Base-by-base conservation (phyloP, 1,140 invertebrate species). In the Drosophila kikkawai region DNA sequence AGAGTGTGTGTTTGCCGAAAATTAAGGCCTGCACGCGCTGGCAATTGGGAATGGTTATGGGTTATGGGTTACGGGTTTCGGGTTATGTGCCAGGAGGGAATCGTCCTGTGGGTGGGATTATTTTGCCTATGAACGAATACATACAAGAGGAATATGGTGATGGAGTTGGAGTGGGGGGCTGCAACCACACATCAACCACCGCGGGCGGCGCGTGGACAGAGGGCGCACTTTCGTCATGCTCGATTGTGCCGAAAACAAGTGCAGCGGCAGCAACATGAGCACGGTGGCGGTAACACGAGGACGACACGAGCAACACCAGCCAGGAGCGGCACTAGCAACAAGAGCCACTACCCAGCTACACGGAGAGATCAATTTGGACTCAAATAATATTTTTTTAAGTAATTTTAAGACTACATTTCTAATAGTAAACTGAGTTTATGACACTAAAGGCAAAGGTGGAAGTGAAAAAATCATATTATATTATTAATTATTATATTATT, bases 171-270 rank as follows among this genome's bases (percentile, higher is more conserved):
- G 19, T 37, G 51, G 32, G 60, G 59, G 65, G 78, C 66, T 48
- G 32, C 34, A 39, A 58, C 75, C 75, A 53, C 66, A 71, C 53
- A 71, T 42, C 85, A 84, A 88, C 84, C 85, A 88, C 84, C 84
- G 78, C 44, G 57, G 74, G 67, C 65, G 73, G 63, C 84, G 77
- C 78, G 84, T 88, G 84, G 84, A 80, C 80, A 88, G 74, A 88
- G 74, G 60, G 81, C 75, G 81, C 79, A 74, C 69, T 81, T 76
- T 90, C 71, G 85, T 85, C 79, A 91, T 90, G 85, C 86, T 90
- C 86, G 86, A 90, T 90, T 90, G 85, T 90, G 81, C 79, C 75
- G 85, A 82, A 85, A 90, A 90, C 85, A 85, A 90, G 84, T 87
- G 84, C 48, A 82, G 59, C 26, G 26, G 26, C 5, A 6, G 44